These are phyloP conservation scores for Proisotoma minuta DNA, from an alignment of 2,888 invertebrate genomes.

Conservation along the genomic window DNA sequence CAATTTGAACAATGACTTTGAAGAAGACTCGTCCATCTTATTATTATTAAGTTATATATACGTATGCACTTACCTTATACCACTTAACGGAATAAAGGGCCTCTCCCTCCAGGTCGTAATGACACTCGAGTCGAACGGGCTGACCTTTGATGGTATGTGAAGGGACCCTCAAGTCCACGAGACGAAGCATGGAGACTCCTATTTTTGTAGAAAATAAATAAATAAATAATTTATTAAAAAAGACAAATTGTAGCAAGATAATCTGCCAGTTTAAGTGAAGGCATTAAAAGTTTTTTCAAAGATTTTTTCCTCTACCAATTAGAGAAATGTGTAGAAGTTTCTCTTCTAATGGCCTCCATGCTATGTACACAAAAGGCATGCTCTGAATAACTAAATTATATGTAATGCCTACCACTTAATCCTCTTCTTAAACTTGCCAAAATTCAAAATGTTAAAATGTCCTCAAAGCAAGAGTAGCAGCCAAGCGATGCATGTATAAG, in stretches of 20 bases:
- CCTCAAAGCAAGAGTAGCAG: too few species aligned
- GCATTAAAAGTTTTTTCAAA: conserved; percentile 4
- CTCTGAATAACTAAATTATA: conserved; percentile 4
- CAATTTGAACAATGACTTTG: too few species aligned
- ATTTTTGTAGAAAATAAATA: conserved; percentile 50
- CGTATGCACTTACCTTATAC: conserved; percentile 58
- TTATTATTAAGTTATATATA: too few species aligned
- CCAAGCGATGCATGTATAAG: background rate
- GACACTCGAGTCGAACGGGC: conserved; percentile 71
- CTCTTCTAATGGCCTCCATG: background rate
- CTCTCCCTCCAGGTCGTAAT: conserved; percentile 76
- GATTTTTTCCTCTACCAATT: conserved; percentile 13
- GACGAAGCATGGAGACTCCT: conserved; percentile 59
- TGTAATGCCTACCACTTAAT: conserved; percentile 6
- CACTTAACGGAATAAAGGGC: conserved; percentile 83
- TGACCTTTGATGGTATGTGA: conserved; percentile 74
- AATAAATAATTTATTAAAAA: background rate
- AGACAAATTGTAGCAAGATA: background rate
- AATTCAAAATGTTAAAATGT: conserved; percentile 4
- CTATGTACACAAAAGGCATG: background rate
- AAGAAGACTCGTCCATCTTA: too few species aligned
- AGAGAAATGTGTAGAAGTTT: conserved; percentile 10
- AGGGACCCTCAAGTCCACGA: conserved; percentile 74
- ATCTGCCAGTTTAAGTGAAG: background rate
- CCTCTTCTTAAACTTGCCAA: conserved; percentile 4